Evolutionary conservation across 2,113 vertebrate genomes (phyloP).

Genomic region (Lathamus discolor): DNA sequence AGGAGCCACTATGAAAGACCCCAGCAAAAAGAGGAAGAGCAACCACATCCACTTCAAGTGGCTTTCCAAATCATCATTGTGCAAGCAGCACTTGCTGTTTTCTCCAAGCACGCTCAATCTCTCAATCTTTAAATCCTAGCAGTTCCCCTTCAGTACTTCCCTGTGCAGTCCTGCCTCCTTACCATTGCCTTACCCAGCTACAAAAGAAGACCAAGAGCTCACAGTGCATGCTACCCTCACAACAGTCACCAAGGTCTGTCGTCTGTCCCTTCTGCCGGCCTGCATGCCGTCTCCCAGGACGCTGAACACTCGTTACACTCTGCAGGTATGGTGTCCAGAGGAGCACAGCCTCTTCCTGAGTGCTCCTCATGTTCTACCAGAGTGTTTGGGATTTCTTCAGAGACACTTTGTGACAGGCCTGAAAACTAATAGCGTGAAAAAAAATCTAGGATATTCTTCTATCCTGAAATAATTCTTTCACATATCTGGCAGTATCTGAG

Average conservation of each 20-base stretch:
- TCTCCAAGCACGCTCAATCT: not conserved
- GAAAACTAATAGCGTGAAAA: not conserved
- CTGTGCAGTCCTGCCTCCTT: not conserved
- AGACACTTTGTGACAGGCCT: not conserved
- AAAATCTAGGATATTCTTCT: not conserved
- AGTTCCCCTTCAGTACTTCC: not conserved
- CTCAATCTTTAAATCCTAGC: not conserved
- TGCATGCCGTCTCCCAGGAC: not conserved
- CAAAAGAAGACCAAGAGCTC: not conserved
- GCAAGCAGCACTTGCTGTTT: not conserved
- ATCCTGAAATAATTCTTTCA: not conserved
- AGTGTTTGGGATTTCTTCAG: not conserved
- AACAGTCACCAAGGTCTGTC: not conserved
- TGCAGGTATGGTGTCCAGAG: not conserved
- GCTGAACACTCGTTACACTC: not conserved
- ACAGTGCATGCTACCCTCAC: not conserved
- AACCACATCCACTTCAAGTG: not conserved
- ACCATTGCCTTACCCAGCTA: not conserved
- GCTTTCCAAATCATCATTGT: not conserved
- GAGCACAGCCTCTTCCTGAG: not conserved
- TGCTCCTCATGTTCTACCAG: not conserved
- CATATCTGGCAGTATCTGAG: not conserved
- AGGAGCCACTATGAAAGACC: not conserved
- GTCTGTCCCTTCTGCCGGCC: not conserved
- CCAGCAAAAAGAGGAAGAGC: constrained; percentile 12